phyloP scores from a whole-genome alignment of 2,797 vertebrate genomes.

The Malacoctenus gilli region DNA sequence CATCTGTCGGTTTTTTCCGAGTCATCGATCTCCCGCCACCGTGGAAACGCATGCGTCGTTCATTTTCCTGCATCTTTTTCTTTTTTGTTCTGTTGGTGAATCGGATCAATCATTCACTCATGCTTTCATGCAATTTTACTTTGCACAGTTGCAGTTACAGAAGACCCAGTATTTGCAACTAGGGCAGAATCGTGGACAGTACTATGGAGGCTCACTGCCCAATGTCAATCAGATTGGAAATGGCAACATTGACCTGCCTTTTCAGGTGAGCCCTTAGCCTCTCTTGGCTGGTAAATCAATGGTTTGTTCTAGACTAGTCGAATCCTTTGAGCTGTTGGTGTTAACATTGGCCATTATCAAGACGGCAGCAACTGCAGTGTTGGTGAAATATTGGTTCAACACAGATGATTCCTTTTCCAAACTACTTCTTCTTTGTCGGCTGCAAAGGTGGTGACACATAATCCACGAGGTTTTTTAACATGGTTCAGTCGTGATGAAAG shows the following conservation, averaged over 20 bases:
- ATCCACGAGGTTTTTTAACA: conserved; percentile 34
- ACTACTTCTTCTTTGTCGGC: no score
- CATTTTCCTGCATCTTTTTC: no score
- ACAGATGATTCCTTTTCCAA: conserved; percentile 12
- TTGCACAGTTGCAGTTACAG: conserved; percentile 97
- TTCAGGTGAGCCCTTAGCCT: conserved; percentile 93
- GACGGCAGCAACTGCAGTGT: neutral
- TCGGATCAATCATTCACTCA: conserved; percentile 81
- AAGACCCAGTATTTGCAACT: conserved; percentile 99
- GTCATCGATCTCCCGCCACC: conserved; percentile 35
- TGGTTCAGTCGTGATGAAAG: conserved; percentile 35
- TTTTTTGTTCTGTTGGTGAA: conserved; percentile 53
- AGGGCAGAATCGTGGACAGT: conserved; percentile 98
- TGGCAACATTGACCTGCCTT: conserved; percentile 95
- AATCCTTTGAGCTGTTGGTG: conserved; percentile 57
- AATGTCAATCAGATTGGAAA: conserved; percentile 99
- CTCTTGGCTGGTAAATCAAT: conserved; percentile 73
- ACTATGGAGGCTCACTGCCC: conserved; percentile 98
- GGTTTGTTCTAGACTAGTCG: conserved; percentile 69
- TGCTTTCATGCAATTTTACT: conserved; percentile 86
- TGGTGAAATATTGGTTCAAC: conserved; percentile 50
- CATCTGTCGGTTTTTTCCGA: conserved; percentile 39
- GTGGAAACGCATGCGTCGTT: conserved; percentile 55
- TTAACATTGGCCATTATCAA: conserved; percentile 32
- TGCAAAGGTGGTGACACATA: conserved; percentile 39